Conservation (phyloP, 2,888 invertebrate genomes). For the Hypselothyrea guttata region DNA sequence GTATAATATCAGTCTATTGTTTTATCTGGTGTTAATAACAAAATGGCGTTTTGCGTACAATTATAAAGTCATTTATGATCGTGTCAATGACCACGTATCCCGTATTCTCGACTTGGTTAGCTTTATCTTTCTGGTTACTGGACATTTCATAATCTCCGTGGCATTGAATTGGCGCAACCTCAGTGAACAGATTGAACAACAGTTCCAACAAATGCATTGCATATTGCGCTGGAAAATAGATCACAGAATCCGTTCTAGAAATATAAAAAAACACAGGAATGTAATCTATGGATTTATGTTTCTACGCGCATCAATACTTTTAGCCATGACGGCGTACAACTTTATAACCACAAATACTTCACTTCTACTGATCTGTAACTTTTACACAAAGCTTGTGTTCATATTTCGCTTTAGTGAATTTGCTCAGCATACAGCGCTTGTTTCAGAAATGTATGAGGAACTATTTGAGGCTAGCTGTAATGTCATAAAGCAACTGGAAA, state of each 20-base stretch:
- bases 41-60: slow-evolving; percentile 27
- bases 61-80: slow-evolving; percentile 23
- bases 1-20: slow-evolving; percentile 3
- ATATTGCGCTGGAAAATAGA: slow-evolving; percentile 10
- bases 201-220: slow-evolving; percentile 15
- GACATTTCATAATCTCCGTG: slow-evolving; percentile 22
- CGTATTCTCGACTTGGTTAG: slow-evolving; percentile 14
- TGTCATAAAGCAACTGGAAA: slow-evolving; percentile 17
- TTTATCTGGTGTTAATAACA: slow-evolving; percentile 13
- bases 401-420: slow-evolving; percentile 54
- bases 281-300: slow-evolving; percentile 12
- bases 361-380: slow-evolving; percentile 13
- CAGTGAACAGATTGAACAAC: slow-evolving; percentile 17
- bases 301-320: slow-evolving; percentile 3
- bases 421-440: slow-evolving; percentile 31
- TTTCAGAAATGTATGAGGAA: slow-evolving; percentile 29
- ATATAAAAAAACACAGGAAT: slow-evolving; percentile 4
- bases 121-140: slow-evolving; percentile 29
- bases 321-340: slow-evolving; percentile 20
- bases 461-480: slow-evolving; percentile 6
- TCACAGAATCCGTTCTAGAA: neutral
- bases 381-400: slow-evolving; percentile 53
- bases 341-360: neutral
- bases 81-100: slow-evolving; percentile 22
- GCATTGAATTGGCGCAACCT: slow-evolving; percentile 36